A percentile compares a stretch with the other conserved stretches of the same genome.
These are phyloP conservation scores for Solea solea DNA, from an alignment of 2,113 vertebrate genomes.

Conservation along the genomic window DNA sequence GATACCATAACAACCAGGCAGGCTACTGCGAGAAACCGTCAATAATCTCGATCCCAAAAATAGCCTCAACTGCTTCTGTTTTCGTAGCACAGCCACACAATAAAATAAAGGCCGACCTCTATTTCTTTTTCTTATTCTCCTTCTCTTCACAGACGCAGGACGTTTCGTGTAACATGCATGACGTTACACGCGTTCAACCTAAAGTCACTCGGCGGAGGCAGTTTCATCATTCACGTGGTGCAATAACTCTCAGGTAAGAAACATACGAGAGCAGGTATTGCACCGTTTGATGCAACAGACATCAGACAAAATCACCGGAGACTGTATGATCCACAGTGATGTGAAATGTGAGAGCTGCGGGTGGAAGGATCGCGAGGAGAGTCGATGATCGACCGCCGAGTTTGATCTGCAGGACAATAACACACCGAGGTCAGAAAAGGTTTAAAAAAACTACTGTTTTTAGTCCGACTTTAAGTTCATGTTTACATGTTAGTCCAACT, in stretches of 20 bases:
- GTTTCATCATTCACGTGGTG: constrained; percentile 32
- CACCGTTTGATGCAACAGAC: constrained; percentile 37
- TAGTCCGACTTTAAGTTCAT: too few species aligned
- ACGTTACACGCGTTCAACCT: constrained; percentile 1
- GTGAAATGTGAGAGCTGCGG: too few species aligned
- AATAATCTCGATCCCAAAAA: constrained; percentile 7
- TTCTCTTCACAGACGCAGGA: neutral
- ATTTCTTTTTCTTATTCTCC: neutral
- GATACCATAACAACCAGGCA: constrained; percentile 1
- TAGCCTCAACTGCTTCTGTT: constrained; percentile 11
- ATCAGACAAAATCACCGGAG: neutral
- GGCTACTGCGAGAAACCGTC: constrained; percentile 23
- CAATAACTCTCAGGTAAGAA: constrained; percentile 10
- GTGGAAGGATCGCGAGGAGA: too few species aligned
- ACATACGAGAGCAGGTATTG: constrained; percentile 20
- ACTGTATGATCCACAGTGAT: too few species aligned
- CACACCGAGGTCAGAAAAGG: too few species aligned
- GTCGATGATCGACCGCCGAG: too few species aligned
- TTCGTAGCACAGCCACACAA: neutral
- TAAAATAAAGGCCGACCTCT: too few species aligned
- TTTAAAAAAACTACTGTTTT: too few species aligned
- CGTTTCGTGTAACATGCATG: neutral
- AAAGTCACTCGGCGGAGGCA: neutral
- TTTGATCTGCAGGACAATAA: too few species aligned
- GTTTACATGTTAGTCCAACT: too few species aligned